Evolutionary conservation across 2,888 invertebrate genomes (phyloP), one percentile per base, ranked within the genome.

Genomic region (Cosmia pyralina): DNA sequence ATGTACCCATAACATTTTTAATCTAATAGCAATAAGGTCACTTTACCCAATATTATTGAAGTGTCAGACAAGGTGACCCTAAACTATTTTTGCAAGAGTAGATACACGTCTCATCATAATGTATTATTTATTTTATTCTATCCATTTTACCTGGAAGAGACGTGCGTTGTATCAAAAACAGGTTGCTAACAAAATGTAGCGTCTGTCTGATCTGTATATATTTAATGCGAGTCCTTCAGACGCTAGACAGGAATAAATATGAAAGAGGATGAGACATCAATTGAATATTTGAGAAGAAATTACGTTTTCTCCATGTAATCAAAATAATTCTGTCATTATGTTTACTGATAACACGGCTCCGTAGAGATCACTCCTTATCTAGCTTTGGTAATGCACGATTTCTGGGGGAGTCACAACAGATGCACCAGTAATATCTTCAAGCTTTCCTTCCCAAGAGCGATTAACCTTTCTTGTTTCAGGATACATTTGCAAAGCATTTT

Each of bases 111-210:
- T 55, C 50, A 67, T 53, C 59, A 57, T 57, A 52, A 58, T 72
- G 65, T 64, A n/a, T 75, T 68, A 80, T 80, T 75, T 75, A 69
- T 75, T 28, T 58, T 48, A 57, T 68, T 65, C 48, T 28, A 65
- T 68, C 46, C 22, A 60, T 41, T 53, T 48, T 79, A 68, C 70
- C 48, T 57, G 68, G 76, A 80, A 68, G 2, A 13, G 19, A 63
- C 72, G 79, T 72, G 81, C 2, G 1, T 19, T 58, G 79, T 48
- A 19, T 55, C 34, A 55, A 34, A 64, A 71, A 17, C 44, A 55
- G 4, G 15, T 44, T 28, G 10, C 8, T 46, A 38, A 17, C 34
- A 2, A 58, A 34, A 57, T 34, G 10, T 17, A 6, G 11, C 34
- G 41, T 22, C 34, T 52, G 34, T 38, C 13, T 58, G 19, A 19